Percentiles rank a stretch among this genome's conserved stretches.
Evolutionary conservation across 2,888 invertebrate species (phyloP).

Genomic region (Schrankia costaestrigalis): DNA sequence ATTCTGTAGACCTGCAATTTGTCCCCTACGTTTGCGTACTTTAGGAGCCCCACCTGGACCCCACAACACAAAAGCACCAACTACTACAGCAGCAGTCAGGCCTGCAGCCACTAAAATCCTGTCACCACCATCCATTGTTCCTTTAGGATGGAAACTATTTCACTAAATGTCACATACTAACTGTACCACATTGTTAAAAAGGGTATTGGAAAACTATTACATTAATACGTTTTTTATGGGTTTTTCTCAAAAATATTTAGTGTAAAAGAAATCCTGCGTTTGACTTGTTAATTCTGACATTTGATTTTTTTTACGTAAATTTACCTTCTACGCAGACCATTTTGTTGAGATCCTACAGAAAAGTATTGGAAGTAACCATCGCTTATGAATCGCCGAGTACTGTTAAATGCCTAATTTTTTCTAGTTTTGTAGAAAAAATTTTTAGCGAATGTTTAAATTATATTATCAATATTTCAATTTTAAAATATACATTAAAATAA

Average conservation of each 20-base stretch:
- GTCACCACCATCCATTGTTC: conserved; percentile 86
- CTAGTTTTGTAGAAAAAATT: no score
- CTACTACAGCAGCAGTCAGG: conserved; percentile 89
- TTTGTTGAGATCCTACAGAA: no score
- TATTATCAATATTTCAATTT: no score
- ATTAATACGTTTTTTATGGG: conserved; percentile 17
- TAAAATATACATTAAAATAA: no score
- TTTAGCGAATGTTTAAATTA: no score
- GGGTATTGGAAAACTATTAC: conserved; percentile 11
- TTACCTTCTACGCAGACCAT: conserved; percentile 4
- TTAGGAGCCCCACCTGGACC: conserved; percentile 85
- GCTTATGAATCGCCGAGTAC: no score
- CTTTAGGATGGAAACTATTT: conserved; percentile 19
- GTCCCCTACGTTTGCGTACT: conserved; percentile 83
- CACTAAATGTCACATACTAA: conserved; percentile 34
- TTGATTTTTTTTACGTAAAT: conserved; percentile 16
- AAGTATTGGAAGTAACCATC: no score
- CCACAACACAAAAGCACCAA: conserved; percentile 92
- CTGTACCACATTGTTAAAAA: conserved; percentile 11
- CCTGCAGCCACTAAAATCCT: conserved; percentile 89
- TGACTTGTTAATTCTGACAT: conserved; percentile 28
- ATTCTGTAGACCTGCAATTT: conserved; percentile 92
- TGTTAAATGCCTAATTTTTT: no score
- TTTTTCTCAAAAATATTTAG: conserved; percentile 22
- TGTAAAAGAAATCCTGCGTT: conserved; percentile 22